Conservation (phyloP, 2,797 vertebrate genomes). For the Simalia tracyae region DNA sequence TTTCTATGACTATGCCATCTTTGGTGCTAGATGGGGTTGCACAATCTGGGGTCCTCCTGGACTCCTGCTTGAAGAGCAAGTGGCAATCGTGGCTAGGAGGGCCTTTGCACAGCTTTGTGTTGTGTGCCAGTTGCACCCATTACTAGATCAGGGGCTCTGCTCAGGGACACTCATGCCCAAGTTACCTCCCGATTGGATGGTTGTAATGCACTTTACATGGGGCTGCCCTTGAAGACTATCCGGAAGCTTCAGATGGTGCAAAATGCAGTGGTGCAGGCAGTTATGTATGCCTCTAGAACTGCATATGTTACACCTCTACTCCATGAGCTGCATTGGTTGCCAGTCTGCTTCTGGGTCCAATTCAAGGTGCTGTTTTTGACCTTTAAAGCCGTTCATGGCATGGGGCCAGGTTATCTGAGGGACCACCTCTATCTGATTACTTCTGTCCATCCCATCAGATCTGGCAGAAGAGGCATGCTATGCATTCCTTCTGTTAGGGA, state of each 20-base stretch:
- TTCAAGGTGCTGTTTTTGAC: background rate
- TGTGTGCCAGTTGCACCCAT: background rate
- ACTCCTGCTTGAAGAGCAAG: background rate
- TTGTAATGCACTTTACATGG: background rate
- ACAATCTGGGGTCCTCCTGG: background rate
- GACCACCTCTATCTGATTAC: background rate
- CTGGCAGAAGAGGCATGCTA: background rate
- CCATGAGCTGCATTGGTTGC: background rate
- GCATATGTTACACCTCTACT: background rate
- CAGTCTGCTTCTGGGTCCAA: background rate
- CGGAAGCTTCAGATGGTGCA: background rate
- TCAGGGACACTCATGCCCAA: background rate
- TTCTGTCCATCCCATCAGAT: background rate
- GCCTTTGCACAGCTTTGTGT: background rate
- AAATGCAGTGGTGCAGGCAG: background rate
- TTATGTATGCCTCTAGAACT: background rate
- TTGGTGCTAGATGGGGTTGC: background rate
- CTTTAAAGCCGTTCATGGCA: background rate
- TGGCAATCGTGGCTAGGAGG: background rate
- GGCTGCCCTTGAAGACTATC: background rate
- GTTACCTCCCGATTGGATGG: background rate
- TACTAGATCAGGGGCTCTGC: background rate
- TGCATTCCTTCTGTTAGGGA: background rate
- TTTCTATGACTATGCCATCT: background rate
- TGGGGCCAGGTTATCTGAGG: background rate